Evolutionary conservation across 2,888 invertebrate species (phyloP).

Genomic region (Oligia latruncula): DNA sequence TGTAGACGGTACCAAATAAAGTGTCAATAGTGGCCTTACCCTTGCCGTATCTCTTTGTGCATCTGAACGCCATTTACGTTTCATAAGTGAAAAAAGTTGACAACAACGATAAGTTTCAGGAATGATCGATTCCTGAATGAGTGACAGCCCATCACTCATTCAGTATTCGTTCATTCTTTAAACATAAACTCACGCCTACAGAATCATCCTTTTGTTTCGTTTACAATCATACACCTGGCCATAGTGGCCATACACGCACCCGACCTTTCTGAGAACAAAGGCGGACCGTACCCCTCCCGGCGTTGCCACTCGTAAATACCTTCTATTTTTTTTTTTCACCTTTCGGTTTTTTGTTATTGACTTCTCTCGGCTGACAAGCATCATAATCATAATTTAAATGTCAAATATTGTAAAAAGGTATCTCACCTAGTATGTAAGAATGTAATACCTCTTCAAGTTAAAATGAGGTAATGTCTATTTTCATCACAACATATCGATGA

Average conservation of each 20-base stretch:
- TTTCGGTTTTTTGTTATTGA: not conserved
- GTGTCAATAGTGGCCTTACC: not conserved
- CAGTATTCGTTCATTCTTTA: not conserved
- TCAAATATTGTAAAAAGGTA: not conserved
- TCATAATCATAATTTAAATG: not conserved
- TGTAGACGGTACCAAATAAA: not conserved
- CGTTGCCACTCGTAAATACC: not conserved
- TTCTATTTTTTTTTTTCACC: not conserved
- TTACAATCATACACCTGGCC: not conserved
- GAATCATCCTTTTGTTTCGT: not conserved
- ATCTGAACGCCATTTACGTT: too few relatives aligned
- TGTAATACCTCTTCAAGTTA: not conserved
- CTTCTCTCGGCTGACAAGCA: too few relatives aligned
- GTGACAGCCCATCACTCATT: not conserved
- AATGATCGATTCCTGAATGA: not conserved
- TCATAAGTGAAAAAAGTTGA: not conserved
- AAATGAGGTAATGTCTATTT: not conserved
- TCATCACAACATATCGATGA: not conserved
- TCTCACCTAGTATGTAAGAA: not conserved
- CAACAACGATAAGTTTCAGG: not conserved
- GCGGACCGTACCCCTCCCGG: too few relatives aligned
- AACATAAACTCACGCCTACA: not conserved
- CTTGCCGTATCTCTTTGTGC: not conserved
- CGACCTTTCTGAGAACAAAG: not conserved
- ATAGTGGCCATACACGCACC: not conserved